phyloP scores from a whole-genome alignment of 2,797 vertebrate species.

The Pseudotriccus pelzelni region DNA sequence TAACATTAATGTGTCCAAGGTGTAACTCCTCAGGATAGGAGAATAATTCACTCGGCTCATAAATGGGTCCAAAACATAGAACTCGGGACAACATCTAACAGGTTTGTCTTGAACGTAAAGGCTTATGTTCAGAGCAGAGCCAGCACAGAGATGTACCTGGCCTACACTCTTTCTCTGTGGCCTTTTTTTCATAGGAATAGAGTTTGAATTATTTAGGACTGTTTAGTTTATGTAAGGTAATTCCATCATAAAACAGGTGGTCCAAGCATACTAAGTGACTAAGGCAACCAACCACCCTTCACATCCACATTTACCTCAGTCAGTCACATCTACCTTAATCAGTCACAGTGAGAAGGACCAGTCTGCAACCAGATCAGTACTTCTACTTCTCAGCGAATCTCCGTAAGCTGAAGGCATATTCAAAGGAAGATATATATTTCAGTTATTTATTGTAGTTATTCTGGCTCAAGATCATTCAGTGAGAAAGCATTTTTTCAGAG shows the following conservation, averaged over 20 bases:
- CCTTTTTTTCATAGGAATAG: not conserved
- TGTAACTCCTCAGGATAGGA: not conserved
- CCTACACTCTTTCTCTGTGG: not conserved
- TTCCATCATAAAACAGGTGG: not conserved
- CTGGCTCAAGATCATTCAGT: not conserved
- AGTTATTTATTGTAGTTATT: not conserved
- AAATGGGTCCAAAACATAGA: not conserved
- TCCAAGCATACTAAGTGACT: not conserved
- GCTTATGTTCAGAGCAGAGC: not conserved
- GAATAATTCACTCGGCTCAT: not conserved
- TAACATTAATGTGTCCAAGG: not conserved
- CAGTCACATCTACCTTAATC: not conserved
- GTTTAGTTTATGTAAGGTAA: not conserved
- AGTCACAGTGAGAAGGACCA: not conserved
- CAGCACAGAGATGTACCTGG: not conserved
- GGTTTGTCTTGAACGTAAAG: not conserved
- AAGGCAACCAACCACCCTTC: not conserved
- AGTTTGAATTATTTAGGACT: not conserved
- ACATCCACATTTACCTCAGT: not conserved
- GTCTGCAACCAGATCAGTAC: not conserved
- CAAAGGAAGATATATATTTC: not conserved
- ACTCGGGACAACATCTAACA: not conserved
- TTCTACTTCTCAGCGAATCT: not conserved
- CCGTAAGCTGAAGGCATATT: fast-evolving
- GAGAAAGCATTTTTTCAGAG: not conserved